Evolutionary conservation across 2,888 invertebrate genomes (phyloP).

Genomic region (Boloria euphrosyne): DNA sequence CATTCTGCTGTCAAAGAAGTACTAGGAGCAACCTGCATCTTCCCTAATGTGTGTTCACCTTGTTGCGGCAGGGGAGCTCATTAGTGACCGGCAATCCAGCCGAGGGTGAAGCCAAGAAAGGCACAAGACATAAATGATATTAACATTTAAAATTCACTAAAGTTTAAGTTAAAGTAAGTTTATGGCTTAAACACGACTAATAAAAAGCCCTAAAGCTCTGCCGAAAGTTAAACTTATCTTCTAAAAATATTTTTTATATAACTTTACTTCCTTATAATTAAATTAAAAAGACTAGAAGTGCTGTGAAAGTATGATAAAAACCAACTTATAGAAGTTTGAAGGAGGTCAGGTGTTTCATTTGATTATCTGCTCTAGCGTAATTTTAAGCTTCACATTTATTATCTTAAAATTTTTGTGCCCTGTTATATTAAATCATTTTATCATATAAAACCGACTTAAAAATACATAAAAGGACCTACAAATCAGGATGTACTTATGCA

Average conservation of each 20-base stretch:
- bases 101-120: too few species aligned
- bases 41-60: too few species aligned
- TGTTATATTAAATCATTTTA: too few species aligned
- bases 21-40: too few species aligned
- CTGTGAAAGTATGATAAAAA: conserved; percentile 24
- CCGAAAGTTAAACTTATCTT: background rate
- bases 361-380: conserved; percentile 11
- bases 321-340: conserved; percentile 20
- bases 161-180: background rate
- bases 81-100: too few species aligned
- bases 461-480: too few species aligned
- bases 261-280: conserved; percentile 19
- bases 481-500: too few species aligned
- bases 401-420: background rate
- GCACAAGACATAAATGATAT: background rate
- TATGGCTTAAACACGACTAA: background rate
- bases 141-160: background rate
- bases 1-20: too few species aligned
- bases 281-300: conserved; percentile 22
- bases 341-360: conserved; percentile 25
- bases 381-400: conserved; percentile 9
- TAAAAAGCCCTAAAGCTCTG: background rate
- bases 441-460: too few species aligned
- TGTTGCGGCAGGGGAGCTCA: too few species aligned
- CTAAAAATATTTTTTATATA: conserved; percentile 3